Evolutionary conservation across 1,140 invertebrate species (phyloP).

Genomic region (Helicorthomorpha holstii): DNA sequence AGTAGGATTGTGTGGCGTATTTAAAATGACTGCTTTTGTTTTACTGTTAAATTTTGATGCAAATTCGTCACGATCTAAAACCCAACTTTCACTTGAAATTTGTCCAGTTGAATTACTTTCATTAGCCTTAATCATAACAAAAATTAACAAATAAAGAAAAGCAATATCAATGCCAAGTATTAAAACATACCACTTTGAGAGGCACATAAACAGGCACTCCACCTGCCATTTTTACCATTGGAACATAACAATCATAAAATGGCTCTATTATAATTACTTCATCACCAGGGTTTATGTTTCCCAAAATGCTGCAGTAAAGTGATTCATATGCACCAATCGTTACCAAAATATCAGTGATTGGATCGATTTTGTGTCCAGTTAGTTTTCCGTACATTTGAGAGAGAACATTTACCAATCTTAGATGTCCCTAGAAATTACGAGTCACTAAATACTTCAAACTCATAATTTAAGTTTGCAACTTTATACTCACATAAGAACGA

Average conservation of each 20-base stretch:
- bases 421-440: constrained; percentile 60
- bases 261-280: constrained; percentile 96
- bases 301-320: constrained; percentile 62
- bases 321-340: constrained; percentile 85
- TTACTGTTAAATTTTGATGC: constrained; percentile 64
- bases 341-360: constrained; percentile 67
- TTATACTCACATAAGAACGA: constrained; percentile 29
- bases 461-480: background rate
- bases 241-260: constrained; percentile 94
- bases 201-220: constrained; percentile 76
- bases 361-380: constrained; percentile 52
- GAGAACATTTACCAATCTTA: constrained; percentile 65
- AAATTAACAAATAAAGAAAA: background rate
- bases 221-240: constrained; percentile 76
- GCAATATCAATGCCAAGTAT: background rate
- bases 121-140: too few relatives aligned
- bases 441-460: constrained; percentile 7
- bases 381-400: constrained; percentile 68
- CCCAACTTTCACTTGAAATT: constrained; percentile 66
- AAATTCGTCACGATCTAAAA: constrained; percentile 66
- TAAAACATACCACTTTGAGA: constrained; percentile 49
- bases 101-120: constrained; percentile 12
- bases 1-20: constrained; percentile 90
- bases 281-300: constrained; percentile 51
- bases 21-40: constrained; percentile 90